Evolutionary conservation across 1,140 invertebrate genomes (phyloP).

Genomic region (Geopemphigus sp.): DNA sequence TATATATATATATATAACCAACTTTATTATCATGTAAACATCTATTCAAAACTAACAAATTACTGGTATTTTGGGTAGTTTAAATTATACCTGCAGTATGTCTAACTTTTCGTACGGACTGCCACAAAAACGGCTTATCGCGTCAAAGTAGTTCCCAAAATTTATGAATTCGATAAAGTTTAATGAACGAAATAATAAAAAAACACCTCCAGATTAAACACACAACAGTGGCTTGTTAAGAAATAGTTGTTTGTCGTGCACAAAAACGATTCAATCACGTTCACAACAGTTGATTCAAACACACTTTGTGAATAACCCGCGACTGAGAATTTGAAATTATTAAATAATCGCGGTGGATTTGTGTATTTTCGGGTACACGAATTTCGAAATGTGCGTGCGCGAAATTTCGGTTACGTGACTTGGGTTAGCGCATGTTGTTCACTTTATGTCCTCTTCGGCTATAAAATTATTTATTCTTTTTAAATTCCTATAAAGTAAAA

Average conservation of each 20-base stretch:
- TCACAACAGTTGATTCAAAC: constrained; percentile 4
- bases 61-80: not conserved
- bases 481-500: constrained; percentile 28
- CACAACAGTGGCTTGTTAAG: not conserved
- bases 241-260: not conserved
- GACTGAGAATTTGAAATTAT: constrained; percentile 17
- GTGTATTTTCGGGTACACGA: not conserved
- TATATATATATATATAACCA: not conserved
- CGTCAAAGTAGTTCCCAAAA: not conserved
- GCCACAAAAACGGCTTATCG: not conserved
- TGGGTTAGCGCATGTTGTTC: not conserved
- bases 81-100: not conserved
- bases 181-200: not conserved
- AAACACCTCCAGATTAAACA: not conserved
- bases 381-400: not conserved
- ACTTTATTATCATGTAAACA: not conserved
- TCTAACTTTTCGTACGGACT: not conserved
- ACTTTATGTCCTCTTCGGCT: constrained; percentile 25
- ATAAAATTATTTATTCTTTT: constrained; percentile 20
- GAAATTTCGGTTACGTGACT: constrained; percentile 31
- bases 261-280: constrained; percentile 12
- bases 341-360: constrained; percentile 22
- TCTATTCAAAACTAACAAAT: not conserved
- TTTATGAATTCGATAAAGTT: not conserved
- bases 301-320: not conserved